Evolutionary conservation across 2,888 invertebrate species (phyloP).

Genomic region (Agonopterix alstromeriana): DNA sequence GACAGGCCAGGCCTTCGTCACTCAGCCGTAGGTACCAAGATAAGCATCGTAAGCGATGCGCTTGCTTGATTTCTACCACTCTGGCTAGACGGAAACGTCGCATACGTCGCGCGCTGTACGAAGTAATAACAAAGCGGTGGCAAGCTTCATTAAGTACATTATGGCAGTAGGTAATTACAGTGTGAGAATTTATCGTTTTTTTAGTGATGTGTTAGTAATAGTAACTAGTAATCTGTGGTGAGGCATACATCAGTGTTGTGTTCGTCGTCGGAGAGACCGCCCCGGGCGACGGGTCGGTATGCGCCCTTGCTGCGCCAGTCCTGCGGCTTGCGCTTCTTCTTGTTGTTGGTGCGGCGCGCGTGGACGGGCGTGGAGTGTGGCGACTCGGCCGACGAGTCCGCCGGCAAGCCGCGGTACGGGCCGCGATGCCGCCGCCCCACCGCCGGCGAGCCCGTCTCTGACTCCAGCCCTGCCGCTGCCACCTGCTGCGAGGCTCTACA

Average conservation of each 20-base stretch:
- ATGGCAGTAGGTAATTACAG: too few relatives aligned
- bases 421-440: slow-evolving; percentile 14
- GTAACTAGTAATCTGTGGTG: too few relatives aligned
- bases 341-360: slow-evolving; percentile 46
- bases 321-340: slow-evolving; percentile 63
- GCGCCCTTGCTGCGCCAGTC: slow-evolving; percentile 68
- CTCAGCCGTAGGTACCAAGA: too few relatives aligned
- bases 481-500: neutral
- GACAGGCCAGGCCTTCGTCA: too few relatives aligned
- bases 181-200: too few relatives aligned
- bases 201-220: too few relatives aligned
- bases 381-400: slow-evolving; percentile 38
- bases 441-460: slow-evolving; percentile 1
- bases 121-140: too few relatives aligned
- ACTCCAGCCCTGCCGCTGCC: slow-evolving; percentile 1
- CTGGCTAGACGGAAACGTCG: too few relatives aligned
- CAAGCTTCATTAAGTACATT: too few relatives aligned
- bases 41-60: too few relatives aligned
- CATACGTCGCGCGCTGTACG: too few relatives aligned
- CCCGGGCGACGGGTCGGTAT: slow-evolving; percentile 51
- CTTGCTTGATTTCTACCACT: too few relatives aligned
- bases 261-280: slow-evolving; percentile 57
- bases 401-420: slow-evolving; percentile 13
- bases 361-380: slow-evolving; percentile 75
- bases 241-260: slow-evolving; percentile 8